Base-by-base conservation (phyloP, 2,797 vertebrate species). In the Peromyscus nudipes region DNA sequence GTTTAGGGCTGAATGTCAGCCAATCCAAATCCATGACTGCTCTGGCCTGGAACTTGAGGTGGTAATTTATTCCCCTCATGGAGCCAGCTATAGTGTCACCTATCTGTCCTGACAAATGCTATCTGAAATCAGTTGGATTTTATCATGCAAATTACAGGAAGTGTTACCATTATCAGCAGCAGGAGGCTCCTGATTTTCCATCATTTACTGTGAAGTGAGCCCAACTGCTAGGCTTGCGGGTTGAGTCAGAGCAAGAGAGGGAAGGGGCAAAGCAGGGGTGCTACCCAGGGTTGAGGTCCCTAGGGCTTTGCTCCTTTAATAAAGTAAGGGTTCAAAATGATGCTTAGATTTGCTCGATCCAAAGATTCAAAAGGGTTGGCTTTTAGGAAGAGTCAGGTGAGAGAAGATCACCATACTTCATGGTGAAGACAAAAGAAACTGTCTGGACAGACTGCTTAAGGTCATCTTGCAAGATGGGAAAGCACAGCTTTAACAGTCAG, bases 61-160 rank as follows among this genome's bases (percentile, higher is more conserved):
- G 97, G 96, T 98, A 98, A 99, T 98, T 98, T 97, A 99, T 98
- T 98, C 98, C 94, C 93, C 73, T 97, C 94, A 88, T 57, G 88
- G 85, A 98, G 97, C 19, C 96, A 49, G 71, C 55, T 60, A 81
- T 84, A 82, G 94, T 97, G 98, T 98, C 98, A 98, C 98, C 98
- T 97, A 96, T 96, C 96, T 79, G 0, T 96, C 96, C 97, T 89
- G 91, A 97, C 96, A 89, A 98, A 96, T 0, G 65, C 96, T 92
- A n/a, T 97, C 98, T 98, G 97, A 97, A 98, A 98, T 98, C 98
- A 98, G 98, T 94, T 97, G 97, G 98, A 98, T 98, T 98, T 98
- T 97, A 97, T 97, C 97, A 98, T 97, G 98, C 97, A 98, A 98
- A 98, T 98, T 97, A 91, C 96, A 98, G 98, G 97, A 97, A 98